These are phyloP conservation scores for Busseola fusca DNA, from an alignment of 2,888 invertebrate genomes.

Conservation along the genomic window DNA sequence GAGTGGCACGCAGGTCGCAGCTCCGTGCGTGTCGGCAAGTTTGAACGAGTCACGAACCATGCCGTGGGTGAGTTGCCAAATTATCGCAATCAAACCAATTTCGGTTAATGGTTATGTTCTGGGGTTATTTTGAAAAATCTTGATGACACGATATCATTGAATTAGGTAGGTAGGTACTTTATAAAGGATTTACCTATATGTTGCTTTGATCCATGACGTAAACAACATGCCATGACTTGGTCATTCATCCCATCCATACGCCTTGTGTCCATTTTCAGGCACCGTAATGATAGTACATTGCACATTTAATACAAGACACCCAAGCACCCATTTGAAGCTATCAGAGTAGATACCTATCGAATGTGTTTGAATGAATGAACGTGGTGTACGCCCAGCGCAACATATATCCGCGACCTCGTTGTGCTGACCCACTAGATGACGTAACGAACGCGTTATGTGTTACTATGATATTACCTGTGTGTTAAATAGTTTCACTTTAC, in stretches of 20 bases:
- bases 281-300: background rate
- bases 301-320: background rate
- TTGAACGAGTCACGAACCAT: conserved; percentile 37
- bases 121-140: conserved; percentile 10
- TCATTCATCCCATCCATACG: background rate
- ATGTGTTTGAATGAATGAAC: background rate
- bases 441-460: conserved; percentile 5
- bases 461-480: background rate
- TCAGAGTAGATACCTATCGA: no score
- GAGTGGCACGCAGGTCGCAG: conserved; percentile 25
- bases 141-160: conserved; percentile 2
- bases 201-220: background rate
- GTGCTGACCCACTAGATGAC: background rate
- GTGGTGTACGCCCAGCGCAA: background rate
- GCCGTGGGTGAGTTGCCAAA: conserved; percentile 35
- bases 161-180: background rate
- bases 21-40: conserved; percentile 33
- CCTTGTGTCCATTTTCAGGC: background rate
- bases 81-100: conserved; percentile 48
- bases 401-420: conserved; percentile 10
- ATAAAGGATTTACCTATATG: background rate
- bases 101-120: conserved; percentile 12
- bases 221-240: background rate
- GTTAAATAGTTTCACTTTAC: background rate
- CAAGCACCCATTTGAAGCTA: background rate